phyloP scores from a whole-genome alignment of 2,113 vertebrate species.

The Gopherus flavomarginatus region DNA sequence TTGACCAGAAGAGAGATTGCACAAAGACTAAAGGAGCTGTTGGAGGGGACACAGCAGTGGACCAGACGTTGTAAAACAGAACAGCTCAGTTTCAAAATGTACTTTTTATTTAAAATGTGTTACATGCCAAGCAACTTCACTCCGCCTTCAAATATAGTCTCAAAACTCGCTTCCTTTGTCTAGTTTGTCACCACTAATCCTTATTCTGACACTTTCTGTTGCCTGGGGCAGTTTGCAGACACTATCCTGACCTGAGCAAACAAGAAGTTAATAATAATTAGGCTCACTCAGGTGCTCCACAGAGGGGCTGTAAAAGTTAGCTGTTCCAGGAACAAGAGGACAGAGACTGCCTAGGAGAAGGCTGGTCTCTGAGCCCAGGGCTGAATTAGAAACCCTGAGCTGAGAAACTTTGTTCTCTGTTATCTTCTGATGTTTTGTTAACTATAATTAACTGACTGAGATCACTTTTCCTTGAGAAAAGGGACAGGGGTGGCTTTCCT shows the following conservation, averaged over 20 bases:
- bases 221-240: background rate
- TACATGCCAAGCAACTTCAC: background rate
- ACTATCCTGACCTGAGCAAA: background rate
- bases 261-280: background rate
- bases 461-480: background rate
- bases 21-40: background rate
- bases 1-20: background rate
- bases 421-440: background rate
- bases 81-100: background rate
- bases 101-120: background rate
- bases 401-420: background rate
- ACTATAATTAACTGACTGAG: background rate
- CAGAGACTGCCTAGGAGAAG: accelerated
- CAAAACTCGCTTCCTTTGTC: background rate
- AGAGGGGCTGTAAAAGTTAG: background rate
- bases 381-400: background rate
- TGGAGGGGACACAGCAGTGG: background rate
- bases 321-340: background rate
- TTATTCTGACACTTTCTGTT: background rate
- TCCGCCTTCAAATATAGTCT: background rate
- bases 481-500: background rate
- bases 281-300: background rate
- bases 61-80: background rate
- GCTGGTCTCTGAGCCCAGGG: background rate
- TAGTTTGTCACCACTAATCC: background rate